Conservation (phyloP, 2,888 invertebrate species). For the Coelopa pilipes region DNA sequence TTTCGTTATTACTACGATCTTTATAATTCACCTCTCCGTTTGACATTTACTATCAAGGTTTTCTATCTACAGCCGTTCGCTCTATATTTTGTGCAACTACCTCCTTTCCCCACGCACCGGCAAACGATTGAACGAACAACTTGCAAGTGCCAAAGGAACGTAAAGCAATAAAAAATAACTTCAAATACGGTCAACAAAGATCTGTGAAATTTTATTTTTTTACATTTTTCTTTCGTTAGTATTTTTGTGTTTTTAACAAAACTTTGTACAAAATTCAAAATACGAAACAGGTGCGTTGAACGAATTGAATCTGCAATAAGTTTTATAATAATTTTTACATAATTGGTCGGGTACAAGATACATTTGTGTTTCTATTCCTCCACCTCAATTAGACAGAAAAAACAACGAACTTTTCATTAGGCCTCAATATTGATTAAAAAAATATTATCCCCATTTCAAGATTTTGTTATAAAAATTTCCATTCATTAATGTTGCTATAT, state of each 20-base stretch:
- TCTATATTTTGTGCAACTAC: neutral
- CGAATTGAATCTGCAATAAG: too few species aligned
- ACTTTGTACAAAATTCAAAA: constrained; percentile 5
- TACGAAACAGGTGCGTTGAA: neutral
- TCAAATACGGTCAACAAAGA: constrained; percentile 31
- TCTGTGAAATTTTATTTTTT: constrained; percentile 25
- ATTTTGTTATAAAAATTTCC: too few species aligned
- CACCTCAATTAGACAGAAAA: neutral
- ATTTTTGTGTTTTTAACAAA: constrained; percentile 26
- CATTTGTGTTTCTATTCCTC: too few species aligned
- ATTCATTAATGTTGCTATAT: too few species aligned
- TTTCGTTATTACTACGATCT: too few species aligned
- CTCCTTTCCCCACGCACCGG: neutral
- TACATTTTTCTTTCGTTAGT: constrained; percentile 27
- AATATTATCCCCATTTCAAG: too few species aligned
- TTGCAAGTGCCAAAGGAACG: constrained; percentile 23
- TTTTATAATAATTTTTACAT: neutral
- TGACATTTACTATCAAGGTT: too few species aligned
- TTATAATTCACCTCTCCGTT: too few species aligned
- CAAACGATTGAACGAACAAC: neutral
- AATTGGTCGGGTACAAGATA: neutral
- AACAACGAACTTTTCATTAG: neutral
- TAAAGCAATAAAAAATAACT: constrained; percentile 33
- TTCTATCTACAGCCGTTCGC: neutral
- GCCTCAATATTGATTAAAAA: neutral